Percentiles rank a stretch among this genome's conserved stretches.
Conservation (phyloP, 2,888 invertebrate genomes). For the Drosophila putrida region DNA sequence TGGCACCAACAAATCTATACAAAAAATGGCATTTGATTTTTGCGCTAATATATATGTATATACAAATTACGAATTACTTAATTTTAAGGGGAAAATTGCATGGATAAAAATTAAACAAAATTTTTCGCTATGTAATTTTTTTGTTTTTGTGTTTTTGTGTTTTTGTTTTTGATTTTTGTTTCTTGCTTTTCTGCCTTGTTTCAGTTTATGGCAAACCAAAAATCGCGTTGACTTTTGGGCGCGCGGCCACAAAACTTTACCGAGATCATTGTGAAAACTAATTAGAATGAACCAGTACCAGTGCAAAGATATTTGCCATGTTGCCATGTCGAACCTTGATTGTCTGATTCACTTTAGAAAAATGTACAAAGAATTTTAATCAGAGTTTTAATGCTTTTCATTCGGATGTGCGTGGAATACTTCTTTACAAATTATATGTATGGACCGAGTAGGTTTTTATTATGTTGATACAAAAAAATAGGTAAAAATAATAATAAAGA, state of each 20-base stretch:
- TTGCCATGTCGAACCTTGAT: conserved; percentile 21
- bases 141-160: no score
- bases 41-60: no score
- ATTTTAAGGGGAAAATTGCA: conserved; percentile 54
- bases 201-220: conserved; percentile 73
- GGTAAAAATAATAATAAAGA: conserved; percentile 36
- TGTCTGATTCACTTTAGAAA: conserved; percentile 64
- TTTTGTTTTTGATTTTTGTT: conserved; percentile 55
- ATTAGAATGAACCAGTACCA: conserved; percentile 74
- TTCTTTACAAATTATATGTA: conserved; percentile 42
- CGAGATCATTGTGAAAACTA: conserved; percentile 85
- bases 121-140: conserved; percentile 60
- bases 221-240: conserved; percentile 64
- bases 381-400: conserved; percentile 38
- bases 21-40: conserved; percentile 71
- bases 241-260: conserved; percentile 82
- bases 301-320: conserved; percentile 17
- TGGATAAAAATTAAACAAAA: conserved; percentile 60
- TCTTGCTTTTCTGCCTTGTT: conserved; percentile 64
- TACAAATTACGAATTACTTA: conserved; percentile 64
- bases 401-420: conserved; percentile 30
- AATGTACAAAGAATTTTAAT: conserved; percentile 81
- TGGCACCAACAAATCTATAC: conserved; percentile 69
- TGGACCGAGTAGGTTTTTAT: conserved; percentile 9
- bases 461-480: conserved; percentile 34